Percentiles rank a stretch among this genome's conserved stretches.
phyloP scores from a whole-genome alignment of 35 echinoderm and acorn worm species.

The Heliocidaris erythrogramma region DNA sequence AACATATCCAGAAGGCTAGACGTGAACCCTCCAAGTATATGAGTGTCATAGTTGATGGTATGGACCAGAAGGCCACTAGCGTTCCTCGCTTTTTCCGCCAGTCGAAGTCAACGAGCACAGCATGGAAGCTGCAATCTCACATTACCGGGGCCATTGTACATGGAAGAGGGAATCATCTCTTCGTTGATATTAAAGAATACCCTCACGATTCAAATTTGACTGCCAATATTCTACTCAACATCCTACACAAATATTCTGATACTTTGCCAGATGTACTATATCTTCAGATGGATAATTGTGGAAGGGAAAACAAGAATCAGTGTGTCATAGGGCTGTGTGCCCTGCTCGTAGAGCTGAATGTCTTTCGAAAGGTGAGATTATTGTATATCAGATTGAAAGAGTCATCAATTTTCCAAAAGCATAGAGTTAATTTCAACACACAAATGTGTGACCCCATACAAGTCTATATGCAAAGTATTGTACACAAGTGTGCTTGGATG shows the following conservation, averaged over 20 bases:
- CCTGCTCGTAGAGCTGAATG: slow-evolving; percentile 17
- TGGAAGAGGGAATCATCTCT: slow-evolving; percentile 25
- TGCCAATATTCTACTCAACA: slow-evolving; percentile 38
- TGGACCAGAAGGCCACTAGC: slow-evolving; percentile 38
- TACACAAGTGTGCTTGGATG: too few relatives aligned
- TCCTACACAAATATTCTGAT: background rate
- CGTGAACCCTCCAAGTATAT: slow-evolving; percentile 33
- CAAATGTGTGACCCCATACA: too few relatives aligned
- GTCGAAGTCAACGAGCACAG: background rate
- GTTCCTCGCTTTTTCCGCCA: slow-evolving; percentile 8
- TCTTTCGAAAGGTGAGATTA: slow-evolving; percentile 1
- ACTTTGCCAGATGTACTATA: slow-evolving; percentile 11
- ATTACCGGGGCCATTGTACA: slow-evolving; percentile 43
- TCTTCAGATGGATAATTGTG: slow-evolving; percentile 53
- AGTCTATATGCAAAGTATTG: too few relatives aligned
- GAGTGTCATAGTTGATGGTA: slow-evolving; percentile 39
- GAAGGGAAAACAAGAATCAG: slow-evolving; percentile 45
- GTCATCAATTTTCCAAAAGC: too few relatives aligned
- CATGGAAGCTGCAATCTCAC: slow-evolving; percentile 50
- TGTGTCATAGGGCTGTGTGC: slow-evolving; percentile 28
- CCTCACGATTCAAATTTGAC: slow-evolving; percentile 53
- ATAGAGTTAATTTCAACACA: too few relatives aligned
- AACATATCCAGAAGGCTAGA: slow-evolving; percentile 43
- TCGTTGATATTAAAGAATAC: slow-evolving; percentile 45
- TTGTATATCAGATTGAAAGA: too few relatives aligned